phyloP scores from a whole-genome alignment of 1,140 invertebrate genomes.

The Pemphigus obesinymphae region DNA sequence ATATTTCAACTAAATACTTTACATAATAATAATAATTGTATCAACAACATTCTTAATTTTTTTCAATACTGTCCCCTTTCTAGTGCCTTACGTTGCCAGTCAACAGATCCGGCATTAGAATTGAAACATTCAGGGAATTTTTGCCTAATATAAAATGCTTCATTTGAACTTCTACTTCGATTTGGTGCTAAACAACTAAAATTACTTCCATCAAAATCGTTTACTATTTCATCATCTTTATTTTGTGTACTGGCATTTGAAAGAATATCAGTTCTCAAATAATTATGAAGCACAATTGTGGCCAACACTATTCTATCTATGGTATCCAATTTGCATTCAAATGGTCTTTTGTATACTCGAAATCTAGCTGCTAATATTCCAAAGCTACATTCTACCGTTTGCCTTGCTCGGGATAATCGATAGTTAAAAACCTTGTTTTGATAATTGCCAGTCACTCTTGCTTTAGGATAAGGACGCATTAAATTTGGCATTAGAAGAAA shows the following conservation, averaged over 20 bases:
- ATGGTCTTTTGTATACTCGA: constrained; percentile 47
- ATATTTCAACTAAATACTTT: not conserved
- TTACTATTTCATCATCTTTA: not conserved
- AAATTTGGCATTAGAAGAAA: constrained; percentile 52
- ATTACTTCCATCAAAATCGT: not conserved
- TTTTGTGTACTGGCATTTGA: not conserved
- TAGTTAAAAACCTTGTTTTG: constrained; percentile 51
- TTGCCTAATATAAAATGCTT: not conserved
- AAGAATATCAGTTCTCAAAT: constrained; percentile 25
- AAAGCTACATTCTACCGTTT: constrained; percentile 14
- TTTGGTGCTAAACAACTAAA: not conserved
- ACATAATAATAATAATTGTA: constrained; percentile 1
- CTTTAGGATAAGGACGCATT: constrained; percentile 53
- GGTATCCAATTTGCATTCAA: constrained; percentile 50
- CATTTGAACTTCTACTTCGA: constrained; percentile 1
- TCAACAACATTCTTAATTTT: not conserved
- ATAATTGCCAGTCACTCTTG: constrained; percentile 51
- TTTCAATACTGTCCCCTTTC: not conserved
- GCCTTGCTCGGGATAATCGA: constrained; percentile 48
- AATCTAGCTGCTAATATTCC: constrained; percentile 26
- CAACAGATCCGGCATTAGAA: constrained; percentile 1
- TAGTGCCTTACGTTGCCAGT: not conserved
- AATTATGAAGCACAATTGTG: constrained; percentile 50
- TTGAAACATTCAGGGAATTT: constrained; percentile 8
- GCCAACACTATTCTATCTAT: constrained; percentile 48